Percentiles rank a stretch among this genome's conserved stretches.
Conservation (phyloP, 1,140 invertebrate genomes). For the Eubasilissa regina region DNA sequence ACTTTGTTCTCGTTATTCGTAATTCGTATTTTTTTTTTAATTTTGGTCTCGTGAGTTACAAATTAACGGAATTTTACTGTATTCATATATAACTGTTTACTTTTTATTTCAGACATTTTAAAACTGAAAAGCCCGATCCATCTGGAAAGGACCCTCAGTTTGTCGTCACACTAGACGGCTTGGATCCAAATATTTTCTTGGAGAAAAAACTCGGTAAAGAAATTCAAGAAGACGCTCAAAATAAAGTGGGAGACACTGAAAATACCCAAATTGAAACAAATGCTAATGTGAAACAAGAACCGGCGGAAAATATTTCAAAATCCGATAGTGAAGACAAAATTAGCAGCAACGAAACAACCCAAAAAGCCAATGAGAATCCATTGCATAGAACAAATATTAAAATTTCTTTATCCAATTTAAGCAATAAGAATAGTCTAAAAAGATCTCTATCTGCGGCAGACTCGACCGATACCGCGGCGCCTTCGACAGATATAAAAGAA, state of each 20-base stretch:
- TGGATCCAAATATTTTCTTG: slow-evolving; percentile 70
- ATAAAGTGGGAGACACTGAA: not conserved
- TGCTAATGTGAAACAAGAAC: not conserved
- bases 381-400: slow-evolving; percentile 41
- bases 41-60: too few species aligned
- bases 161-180: slow-evolving; percentile 78
- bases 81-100: slow-evolving; percentile 39
- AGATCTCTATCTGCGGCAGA: not conserved
- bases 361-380: slow-evolving; percentile 22
- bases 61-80: too few species aligned
- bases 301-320: not conserved
- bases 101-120: slow-evolving; percentile 66
- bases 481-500: not conserved
- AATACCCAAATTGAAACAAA: not conserved
- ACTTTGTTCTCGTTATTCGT: too few species aligned
- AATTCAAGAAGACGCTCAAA: slow-evolving; percentile 9
- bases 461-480: not conserved
- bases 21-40: too few species aligned
- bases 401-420: slow-evolving; percentile 22
- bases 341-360: slow-evolving; percentile 9
- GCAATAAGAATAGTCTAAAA: slow-evolving; percentile 23
- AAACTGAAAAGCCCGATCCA: slow-evolving; percentile 64
- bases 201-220: slow-evolving; percentile 68
- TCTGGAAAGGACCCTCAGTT: slow-evolving; percentile 72
- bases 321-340: not conserved